Percentiles rank a stretch among this genome's conserved stretches.
phyloP scores from a whole-genome alignment of 1,140 invertebrate species.

The Hormaphis cornu region DNA sequence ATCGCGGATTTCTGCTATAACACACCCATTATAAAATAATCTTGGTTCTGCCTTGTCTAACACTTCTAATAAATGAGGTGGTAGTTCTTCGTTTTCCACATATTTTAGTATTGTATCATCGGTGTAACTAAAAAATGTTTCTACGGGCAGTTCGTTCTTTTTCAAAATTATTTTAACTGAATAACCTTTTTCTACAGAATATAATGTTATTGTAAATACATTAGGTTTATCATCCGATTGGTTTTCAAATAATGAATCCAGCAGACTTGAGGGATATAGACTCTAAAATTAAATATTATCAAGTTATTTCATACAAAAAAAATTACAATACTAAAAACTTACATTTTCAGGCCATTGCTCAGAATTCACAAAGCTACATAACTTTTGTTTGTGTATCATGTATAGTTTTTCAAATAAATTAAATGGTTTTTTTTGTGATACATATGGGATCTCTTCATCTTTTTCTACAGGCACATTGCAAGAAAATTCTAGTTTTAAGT shows the following conservation, averaged over 20 bases:
- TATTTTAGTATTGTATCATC: constrained; percentile 41
- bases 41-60: constrained; percentile 67
- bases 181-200: constrained; percentile 7
- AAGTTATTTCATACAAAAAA: background rate
- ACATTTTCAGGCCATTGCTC: constrained; percentile 4
- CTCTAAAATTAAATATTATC: constrained; percentile 2
- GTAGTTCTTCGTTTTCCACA: constrained; percentile 77
- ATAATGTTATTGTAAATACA: constrained; percentile 1
- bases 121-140: constrained; percentile 4
- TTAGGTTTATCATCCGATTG: background rate
- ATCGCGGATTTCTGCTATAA: constrained; percentile 83
- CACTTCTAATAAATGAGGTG: constrained; percentile 72
- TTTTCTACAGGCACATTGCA: background rate
- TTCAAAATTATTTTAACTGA: constrained; percentile 1
- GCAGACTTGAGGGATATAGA: constrained; percentile 7
- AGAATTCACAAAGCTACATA: background rate
- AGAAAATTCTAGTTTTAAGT: background rate
- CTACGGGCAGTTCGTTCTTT: background rate
- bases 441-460: background rate
- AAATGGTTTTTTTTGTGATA: background rate
- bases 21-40: constrained; percentile 83
- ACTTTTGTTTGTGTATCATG: background rate
- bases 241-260: constrained; percentile 11
- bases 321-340: background rate
- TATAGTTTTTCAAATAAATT: constrained; percentile 6